A percentile compares a stretch with the other conserved stretches of the same genome.
These are phyloP conservation scores for Caenorhabditis becei DNA, from an alignment of 2,888 invertebrate genomes.

Conservation along the genomic window DNA sequence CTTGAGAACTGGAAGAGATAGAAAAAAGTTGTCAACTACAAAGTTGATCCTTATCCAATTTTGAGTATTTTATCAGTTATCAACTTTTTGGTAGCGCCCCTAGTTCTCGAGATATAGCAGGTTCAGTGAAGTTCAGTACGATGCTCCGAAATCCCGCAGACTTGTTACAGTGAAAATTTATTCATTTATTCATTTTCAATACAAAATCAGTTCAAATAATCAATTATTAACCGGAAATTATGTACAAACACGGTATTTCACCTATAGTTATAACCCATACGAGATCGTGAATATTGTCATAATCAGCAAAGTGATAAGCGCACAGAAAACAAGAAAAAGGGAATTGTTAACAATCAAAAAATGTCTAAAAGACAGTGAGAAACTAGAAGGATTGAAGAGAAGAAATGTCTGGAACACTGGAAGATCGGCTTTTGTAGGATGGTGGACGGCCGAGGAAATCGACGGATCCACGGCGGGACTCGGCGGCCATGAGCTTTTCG, in stretches of 20 bases:
- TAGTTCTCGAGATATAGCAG: no score
- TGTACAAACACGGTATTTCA: slow-evolving; percentile 33
- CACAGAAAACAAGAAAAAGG: slow-evolving; percentile 9
- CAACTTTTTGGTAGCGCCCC: no score
- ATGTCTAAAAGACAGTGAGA: background rate
- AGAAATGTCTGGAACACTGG: slow-evolving; percentile 55
- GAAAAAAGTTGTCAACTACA: no score
- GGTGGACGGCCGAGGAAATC: slow-evolving; percentile 53
- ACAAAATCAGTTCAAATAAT: no score
- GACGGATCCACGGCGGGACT: slow-evolving; percentile 24
- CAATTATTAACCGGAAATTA: slow-evolving; percentile 32
- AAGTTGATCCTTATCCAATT: no score
- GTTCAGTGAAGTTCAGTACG: no score
- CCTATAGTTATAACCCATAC: slow-evolving; percentile 21
- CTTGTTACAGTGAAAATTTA: no score
- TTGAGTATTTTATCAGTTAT: no score
- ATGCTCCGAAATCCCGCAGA: no score
- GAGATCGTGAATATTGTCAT: slow-evolving; percentile 22
- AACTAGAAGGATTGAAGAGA: slow-evolving; percentile 43
- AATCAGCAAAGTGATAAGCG: background rate
- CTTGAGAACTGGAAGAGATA: no score
- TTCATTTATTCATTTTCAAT: background rate
- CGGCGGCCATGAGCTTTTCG: slow-evolving; percentile 41
- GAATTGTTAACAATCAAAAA: background rate
- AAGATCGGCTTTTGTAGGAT: slow-evolving; percentile 50